Evolutionary conservation across 2,113 vertebrate genomes (phyloP), one percentile per base, ranked within the genome.

Genomic region (Irena cyanogastra): DNA sequence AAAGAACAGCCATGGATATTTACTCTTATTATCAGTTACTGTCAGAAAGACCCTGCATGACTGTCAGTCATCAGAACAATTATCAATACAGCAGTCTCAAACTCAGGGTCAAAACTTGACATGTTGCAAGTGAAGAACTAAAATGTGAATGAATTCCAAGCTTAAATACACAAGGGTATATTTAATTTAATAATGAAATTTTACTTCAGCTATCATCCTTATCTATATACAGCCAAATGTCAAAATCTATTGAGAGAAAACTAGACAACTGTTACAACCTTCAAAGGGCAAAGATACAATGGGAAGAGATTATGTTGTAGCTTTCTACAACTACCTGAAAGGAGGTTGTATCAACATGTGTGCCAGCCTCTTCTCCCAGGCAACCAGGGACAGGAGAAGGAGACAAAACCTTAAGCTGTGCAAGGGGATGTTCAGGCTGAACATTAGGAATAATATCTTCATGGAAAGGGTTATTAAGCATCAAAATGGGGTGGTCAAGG

Each of bases 371-470:
- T 37, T 59, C 7, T 59, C 23, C 16, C 27, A 44, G 44, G 4
- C 18, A 66, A n/a, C 7, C 13, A 39, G 15, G 0, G 0, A 39
- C 33, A 59, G 16, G 19, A 81, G 11, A 18, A 37, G 11, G 45
- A 9, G 39, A 39, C 24, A n/a, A 30, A n/a, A 23, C 8, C 21
- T 31, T 39, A 13, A 41, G 16, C 13, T 31, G 5, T 22, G 3
- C 6, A 11, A 45, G 16, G 7, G 11, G 3, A n/a, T 33, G 11
- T 41, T 75, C 30, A 53, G 17, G 13, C 7, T 47, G n/a, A 59
- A 26, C 26, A 68, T 47, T 21, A 41, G n/a, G 11, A 54, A 26
- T 19, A 39, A 15, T 16, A n/a, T 35, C 61, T 21, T 60, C 20
- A 41, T 37, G 16, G 35, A 65, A 72, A 65, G 12, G 18, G 4